These are phyloP conservation scores for Neogobius melanostomus DNA, from an alignment of 2,113 vertebrate genomes.

Conservation along the genomic window DNA sequence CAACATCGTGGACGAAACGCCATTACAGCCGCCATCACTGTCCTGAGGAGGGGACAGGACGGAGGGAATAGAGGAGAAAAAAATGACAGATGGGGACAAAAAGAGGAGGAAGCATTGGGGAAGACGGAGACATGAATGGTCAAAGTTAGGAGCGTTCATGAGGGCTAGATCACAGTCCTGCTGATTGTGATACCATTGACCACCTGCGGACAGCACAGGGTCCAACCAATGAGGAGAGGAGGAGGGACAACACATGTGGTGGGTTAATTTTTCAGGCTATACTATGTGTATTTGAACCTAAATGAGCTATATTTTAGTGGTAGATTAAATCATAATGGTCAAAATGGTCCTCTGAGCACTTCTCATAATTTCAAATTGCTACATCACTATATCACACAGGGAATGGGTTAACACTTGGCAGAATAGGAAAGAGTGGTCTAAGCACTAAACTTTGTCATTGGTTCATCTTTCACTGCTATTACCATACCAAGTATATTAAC, in stretches of 20 bases:
- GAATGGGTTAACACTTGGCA: no score
- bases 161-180: slow-evolving; percentile 28
- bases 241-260: neutral
- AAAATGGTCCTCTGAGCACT: no score
- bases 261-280: neutral
- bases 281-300: no score
- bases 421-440: no score
- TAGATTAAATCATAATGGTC: no score
- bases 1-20: slow-evolving; percentile 87
- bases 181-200: slow-evolving; percentile 9
- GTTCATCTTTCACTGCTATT: neutral
- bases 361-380: no score
- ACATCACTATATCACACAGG: no score
- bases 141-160: slow-evolving; percentile 33
- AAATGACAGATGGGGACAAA: neutral
- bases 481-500: slow-evolving; percentile 8
- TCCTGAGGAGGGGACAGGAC: slow-evolving; percentile 66
- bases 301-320: no score
- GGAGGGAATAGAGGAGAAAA: neutral
- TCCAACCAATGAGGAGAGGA: slow-evolving; percentile 17
- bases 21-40: slow-evolving; percentile 82
- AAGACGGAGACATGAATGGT: slow-evolving; percentile 32
- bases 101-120: neutral
- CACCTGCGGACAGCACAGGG: slow-evolving; percentile 27
- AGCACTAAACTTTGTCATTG: no score